Conservation (phyloP, 2,888 invertebrate species). For the Odontocolon sp. region DNA sequence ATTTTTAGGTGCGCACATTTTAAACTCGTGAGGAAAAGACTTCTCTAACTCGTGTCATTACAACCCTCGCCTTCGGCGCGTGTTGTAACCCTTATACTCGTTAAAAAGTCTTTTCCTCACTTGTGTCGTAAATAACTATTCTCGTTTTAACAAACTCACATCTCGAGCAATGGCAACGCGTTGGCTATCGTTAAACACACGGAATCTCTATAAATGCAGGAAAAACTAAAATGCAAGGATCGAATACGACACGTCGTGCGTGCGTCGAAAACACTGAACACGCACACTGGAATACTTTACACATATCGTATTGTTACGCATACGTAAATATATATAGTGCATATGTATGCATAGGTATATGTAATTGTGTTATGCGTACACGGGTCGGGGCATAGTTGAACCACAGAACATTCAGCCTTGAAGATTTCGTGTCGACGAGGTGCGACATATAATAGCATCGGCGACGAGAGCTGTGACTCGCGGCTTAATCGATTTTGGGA, state of each 20-base stretch:
- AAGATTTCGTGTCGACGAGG: conserved; percentile 28
- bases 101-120: no score
- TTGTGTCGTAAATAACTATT: conserved; percentile 21
- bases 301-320: no score
- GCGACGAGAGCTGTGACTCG: conserved; percentile 7
- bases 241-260: conserved; percentile 49
- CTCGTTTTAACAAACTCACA: conserved; percentile 35
- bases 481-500: conserved; percentile 75
- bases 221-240: conserved; percentile 6
- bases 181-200: conserved; percentile 11
- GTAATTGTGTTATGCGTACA: no score
- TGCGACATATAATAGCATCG: conserved; percentile 21
- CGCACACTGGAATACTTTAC: conserved; percentile 27
- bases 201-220: conserved; percentile 10
- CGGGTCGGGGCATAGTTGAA: no score
- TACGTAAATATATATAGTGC: no score
- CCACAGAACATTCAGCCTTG: no score
- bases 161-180: background rate
- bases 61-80: no score
- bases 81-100: no score
- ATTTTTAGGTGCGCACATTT: no score
- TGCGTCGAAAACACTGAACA: conserved; percentile 14
- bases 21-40: no score
- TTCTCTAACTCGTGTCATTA: no score
- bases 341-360: no score